Base-by-base conservation (phyloP, 2,888 invertebrate species). In the Spatulosminthurus flaviceps region DNA sequence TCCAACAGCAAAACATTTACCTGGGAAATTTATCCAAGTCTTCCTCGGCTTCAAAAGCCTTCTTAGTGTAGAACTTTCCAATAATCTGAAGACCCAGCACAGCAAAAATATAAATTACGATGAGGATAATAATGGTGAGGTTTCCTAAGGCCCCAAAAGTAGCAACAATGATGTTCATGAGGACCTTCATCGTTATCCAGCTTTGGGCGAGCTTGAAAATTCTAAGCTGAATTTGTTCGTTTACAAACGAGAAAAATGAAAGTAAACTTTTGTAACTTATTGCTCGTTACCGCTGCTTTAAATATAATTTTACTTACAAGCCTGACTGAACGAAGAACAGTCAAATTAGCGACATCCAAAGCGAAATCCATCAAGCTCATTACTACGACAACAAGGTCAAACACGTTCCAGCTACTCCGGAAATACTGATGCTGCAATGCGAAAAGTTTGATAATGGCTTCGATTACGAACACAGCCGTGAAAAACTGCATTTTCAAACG, bases 121-220 rank as follows among this genome's bases (percentile, higher is more conserved):
- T 96, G 86, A 95, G 93, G 87, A 97, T 92, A 86, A 97, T 95
- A 87, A 97, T 92, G 81, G 96, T 96, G 87, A 97, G 91, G 89
- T 97, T 97, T 89, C 96, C 97, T 86, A 97, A 91, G 86, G 97
- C 96, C 87, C 96, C 96, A 87, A 97, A 93, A 78, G 97, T 95
- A 87, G 95, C 95, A 88, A 96, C 94, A 87, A 97, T 97, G 88
- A 97, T 97, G 89, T 95, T 95, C 88, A 97, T 91, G 83, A 97
- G 91, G 86, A 97, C 94, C 89, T 96, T 94, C 97, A 97, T 97
- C 82, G 97, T 97, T 85, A 96, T 95, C 97, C 97, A 97, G 64
- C 96, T 96, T 89, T 97, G 97, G 83, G 97, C 97, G 87, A 97
- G 91, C 88, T 97, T 96, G 88, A 97, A 91, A 82, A 97, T 96